Conservation (phyloP, 2,888 invertebrate genomes). For the Metallyticus violacea region DNA sequence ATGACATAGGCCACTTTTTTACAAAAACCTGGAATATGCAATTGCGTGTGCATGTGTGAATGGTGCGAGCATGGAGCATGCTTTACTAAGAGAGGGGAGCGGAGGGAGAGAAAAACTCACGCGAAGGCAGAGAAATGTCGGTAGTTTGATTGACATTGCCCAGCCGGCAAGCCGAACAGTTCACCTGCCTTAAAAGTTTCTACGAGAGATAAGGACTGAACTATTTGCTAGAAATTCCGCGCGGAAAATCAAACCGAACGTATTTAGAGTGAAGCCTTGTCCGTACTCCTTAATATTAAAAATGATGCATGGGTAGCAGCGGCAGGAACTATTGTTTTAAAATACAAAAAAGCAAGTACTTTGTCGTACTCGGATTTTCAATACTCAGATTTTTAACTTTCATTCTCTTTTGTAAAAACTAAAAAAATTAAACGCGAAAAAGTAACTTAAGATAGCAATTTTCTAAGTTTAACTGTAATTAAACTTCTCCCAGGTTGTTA, state of each 20-base stretch:
- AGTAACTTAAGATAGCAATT: no score
- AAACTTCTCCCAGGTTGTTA: no score
- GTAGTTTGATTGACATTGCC: constrained; percentile 26
- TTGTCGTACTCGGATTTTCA: no score
- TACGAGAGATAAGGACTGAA: background rate
- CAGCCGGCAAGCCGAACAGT: background rate
- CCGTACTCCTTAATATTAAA: no score
- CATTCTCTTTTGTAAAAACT: no score
- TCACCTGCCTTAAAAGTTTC: background rate
- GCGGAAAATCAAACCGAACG: background rate
- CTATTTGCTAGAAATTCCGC: background rate
- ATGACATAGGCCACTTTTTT: background rate
- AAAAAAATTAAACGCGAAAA: no score
- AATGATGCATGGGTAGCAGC: no score
- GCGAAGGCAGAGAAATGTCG: constrained; percentile 26
- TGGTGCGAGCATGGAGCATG: constrained; percentile 25
- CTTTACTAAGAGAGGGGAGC: constrained; percentile 6
- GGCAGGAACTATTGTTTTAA: no score
- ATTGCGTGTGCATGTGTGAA: constrained; percentile 17
- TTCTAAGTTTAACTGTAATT: no score
- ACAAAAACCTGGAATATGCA: background rate
- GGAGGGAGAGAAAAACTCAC: constrained; percentile 24
- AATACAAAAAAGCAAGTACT: no score
- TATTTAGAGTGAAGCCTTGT: no score
- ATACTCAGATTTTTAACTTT: no score